phyloP scores from a whole-genome alignment of 2,888 invertebrate species.

The Plagodis pulveraria region DNA sequence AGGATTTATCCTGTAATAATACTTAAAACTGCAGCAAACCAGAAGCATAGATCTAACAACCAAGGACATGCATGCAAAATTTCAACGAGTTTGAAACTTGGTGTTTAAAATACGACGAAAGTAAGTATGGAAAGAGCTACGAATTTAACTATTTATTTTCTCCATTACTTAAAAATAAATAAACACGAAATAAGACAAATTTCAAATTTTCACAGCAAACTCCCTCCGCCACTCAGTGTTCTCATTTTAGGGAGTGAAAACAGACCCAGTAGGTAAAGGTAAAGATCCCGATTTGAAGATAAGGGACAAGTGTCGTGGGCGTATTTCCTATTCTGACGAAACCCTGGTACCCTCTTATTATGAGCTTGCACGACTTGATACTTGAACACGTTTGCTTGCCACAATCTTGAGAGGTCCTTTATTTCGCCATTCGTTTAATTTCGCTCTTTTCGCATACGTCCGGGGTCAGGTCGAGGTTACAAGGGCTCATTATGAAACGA shows the following conservation, averaged over 20 bases:
- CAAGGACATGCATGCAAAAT: too few species aligned
- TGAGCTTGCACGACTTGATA: slow-evolving; percentile 72
- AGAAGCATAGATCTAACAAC: too few species aligned
- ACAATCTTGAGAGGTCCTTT: slow-evolving; percentile 71
- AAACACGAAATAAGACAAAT: background rate
- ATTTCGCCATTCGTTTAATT: slow-evolving; percentile 62
- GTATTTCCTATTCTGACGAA: slow-evolving; percentile 46
- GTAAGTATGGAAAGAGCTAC: too few species aligned
- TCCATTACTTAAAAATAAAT: too few species aligned
- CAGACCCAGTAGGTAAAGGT: slow-evolving; percentile 43
- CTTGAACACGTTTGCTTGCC: slow-evolving; percentile 81
- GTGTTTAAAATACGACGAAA: too few species aligned
- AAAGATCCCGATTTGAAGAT: slow-evolving; percentile 65
- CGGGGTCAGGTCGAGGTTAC: slow-evolving; percentile 25
- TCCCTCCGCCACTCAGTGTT: background rate
- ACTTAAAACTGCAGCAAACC: too few species aligned
- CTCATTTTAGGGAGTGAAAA: slow-evolving; percentile 26
- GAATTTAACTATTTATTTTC: too few species aligned
- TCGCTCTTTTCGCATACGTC: slow-evolving; percentile 45
- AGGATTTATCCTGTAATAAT: too few species aligned
- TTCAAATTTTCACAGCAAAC: background rate
- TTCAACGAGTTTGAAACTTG: too few species aligned
- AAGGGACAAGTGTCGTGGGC: slow-evolving; percentile 53
- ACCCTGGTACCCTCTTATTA: slow-evolving; percentile 72
- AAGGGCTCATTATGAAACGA: slow-evolving; percentile 24